Percentiles rank a stretch among this genome's conserved stretches.
Conservation (phyloP, 2,797 vertebrate genomes). For the Acanthornis magna region DNA sequence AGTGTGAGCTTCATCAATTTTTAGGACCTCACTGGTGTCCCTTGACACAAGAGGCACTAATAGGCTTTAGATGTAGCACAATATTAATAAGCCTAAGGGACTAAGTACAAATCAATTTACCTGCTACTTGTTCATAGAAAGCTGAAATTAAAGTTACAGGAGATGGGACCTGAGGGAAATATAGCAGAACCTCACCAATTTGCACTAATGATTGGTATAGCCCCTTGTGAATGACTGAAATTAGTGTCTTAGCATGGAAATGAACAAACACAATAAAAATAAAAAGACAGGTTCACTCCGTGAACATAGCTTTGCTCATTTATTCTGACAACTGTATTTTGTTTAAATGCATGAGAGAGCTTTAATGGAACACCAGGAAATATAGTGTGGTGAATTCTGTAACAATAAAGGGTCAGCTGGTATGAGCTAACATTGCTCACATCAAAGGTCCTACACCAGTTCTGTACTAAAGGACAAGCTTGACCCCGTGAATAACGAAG, state of each 20-base stretch:
- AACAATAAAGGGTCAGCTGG: background rate
- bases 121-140: slow-evolving; percentile 54
- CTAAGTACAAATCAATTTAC: slow-evolving; percentile 64
- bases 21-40: slow-evolving; percentile 48
- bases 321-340: slow-evolving; percentile 53
- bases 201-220: slow-evolving; percentile 65
- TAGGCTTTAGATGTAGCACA: slow-evolving; percentile 53
- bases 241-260: slow-evolving; percentile 59
- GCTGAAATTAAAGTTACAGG: slow-evolving; percentile 67
- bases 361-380: slow-evolving; percentile 27
- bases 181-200: slow-evolving; percentile 65
- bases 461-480: background rate
- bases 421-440: background rate
- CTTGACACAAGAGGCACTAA: slow-evolving; percentile 57
- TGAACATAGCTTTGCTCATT: slow-evolving; percentile 39
- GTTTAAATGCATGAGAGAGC: slow-evolving; percentile 37
- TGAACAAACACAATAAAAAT: slow-evolving; percentile 63
- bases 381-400: background rate
- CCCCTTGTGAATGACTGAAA: slow-evolving; percentile 56
- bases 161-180: slow-evolving; percentile 67
- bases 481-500: background rate
- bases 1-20: slow-evolving; percentile 36
- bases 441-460: background rate
- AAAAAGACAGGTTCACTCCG: background rate
- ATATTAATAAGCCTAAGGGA: slow-evolving; percentile 67